Evolutionary conservation across 2,888 invertebrate genomes (phyloP).

Genomic region (Rhagonycha fulva): DNA sequence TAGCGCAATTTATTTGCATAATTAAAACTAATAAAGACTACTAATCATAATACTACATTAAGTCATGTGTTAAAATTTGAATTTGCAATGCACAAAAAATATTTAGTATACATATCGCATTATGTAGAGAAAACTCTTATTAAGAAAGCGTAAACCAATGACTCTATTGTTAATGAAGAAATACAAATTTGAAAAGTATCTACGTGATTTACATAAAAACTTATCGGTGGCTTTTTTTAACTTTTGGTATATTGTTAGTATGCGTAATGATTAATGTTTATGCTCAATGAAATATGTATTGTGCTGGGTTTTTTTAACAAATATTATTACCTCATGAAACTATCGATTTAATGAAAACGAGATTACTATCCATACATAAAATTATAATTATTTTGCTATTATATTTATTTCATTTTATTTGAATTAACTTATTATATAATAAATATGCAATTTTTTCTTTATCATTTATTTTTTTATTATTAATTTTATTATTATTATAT

Average conservation of each 20-base stretch:
- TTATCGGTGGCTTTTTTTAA: not conserved
- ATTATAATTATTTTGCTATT: not conserved
- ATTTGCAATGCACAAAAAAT: conserved; percentile 7
- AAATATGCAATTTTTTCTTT: too few species aligned
- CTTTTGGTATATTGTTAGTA: not conserved
- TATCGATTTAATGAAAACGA: not conserved
- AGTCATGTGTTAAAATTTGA: conserved; percentile 1
- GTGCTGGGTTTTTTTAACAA: not conserved
- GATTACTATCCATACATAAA: not conserved
- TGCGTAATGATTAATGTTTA: not conserved
- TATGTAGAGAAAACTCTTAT: conserved; percentile 1
- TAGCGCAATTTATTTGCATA: conserved; percentile 11
- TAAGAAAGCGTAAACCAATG: conserved; percentile 9
- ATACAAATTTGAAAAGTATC: not conserved
- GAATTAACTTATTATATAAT: not conserved
- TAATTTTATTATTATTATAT: not conserved
- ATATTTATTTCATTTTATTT: not conserved
- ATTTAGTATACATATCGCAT: conserved; percentile 9
- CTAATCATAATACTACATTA: conserved; percentile 13
- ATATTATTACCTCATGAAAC: not conserved
- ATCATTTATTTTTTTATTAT: not conserved
- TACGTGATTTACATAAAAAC: conserved; percentile 5
- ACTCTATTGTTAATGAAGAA: conserved; percentile 5
- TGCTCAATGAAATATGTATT: not conserved
- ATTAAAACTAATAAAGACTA: conserved; percentile 13